Conservation (phyloP, 1,140 invertebrate species). For the Doryteuthis pealeii region DNA sequence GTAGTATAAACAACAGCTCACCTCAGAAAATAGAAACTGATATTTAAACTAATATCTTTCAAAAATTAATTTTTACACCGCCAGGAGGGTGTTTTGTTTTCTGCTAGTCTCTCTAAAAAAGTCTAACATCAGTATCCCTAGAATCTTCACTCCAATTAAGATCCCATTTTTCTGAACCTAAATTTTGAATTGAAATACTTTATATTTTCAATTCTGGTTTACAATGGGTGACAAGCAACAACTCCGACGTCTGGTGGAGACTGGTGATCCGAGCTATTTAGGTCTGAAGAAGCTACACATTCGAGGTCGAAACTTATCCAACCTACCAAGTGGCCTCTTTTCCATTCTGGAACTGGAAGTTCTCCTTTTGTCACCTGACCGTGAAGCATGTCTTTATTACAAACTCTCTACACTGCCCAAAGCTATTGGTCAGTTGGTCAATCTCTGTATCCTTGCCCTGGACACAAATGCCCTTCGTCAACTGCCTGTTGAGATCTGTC, state of each 20-base stretch:
- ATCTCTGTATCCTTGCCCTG: slow-evolving; percentile 53
- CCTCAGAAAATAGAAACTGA: too few species aligned
- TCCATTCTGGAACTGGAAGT: slow-evolving; percentile 55
- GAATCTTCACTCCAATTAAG: too few species aligned
- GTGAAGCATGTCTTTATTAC: slow-evolving; percentile 56
- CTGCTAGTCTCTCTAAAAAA: too few species aligned
- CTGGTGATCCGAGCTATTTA: slow-evolving; percentile 49
- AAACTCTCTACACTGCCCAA: slow-evolving; percentile 48
- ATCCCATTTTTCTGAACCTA: too few species aligned
- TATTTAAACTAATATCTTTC: too few species aligned
- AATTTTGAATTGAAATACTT: too few species aligned
- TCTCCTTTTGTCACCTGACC: slow-evolving; percentile 58
- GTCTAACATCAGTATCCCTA: too few species aligned
- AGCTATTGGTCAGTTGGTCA: slow-evolving; percentile 50
- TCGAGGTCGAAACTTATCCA: slow-evolving; percentile 46
- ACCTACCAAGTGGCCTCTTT: slow-evolving; percentile 51
- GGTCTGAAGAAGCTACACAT: slow-evolving; percentile 57
- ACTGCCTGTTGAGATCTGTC: slow-evolving; percentile 51
- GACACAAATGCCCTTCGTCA: slow-evolving; percentile 58
- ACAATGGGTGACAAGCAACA: slow-evolving; percentile 24
- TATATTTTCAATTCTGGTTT: too few species aligned
- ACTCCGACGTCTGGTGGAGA: slow-evolving; percentile 49
- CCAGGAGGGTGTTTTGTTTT: too few species aligned
- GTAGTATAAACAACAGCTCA: too few species aligned
- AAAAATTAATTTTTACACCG: too few species aligned